These are phyloP conservation scores for Bos indicus DNA, from an alignment of 2,113 vertebrate genomes.

Conservation along the genomic window DNA sequence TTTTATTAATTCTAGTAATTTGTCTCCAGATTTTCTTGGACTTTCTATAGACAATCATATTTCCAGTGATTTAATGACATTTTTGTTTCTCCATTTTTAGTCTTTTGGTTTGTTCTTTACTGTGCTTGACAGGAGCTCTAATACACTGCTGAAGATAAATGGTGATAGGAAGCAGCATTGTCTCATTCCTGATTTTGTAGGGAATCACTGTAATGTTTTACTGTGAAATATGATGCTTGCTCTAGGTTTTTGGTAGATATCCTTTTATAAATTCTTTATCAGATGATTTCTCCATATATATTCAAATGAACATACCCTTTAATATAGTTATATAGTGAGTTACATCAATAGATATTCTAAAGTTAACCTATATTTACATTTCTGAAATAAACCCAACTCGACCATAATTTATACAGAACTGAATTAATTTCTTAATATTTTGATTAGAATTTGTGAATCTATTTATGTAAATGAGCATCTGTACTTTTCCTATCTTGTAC, in stretches of 20 bases:
- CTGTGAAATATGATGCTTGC: not conserved
- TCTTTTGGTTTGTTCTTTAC: not conserved
- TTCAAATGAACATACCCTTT: not conserved
- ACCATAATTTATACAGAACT: not conserved
- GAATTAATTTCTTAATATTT: slow-evolving; percentile 2
- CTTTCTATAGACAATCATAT: not conserved
- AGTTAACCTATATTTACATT: not conserved
- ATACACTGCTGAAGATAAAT: not conserved
- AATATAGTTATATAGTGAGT: not conserved
- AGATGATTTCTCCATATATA: not conserved
- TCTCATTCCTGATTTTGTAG: not conserved
- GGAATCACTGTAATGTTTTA: not conserved
- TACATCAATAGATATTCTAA: slow-evolving; percentile 2
- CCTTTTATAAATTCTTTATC: not conserved
- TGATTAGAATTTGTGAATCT: not conserved
- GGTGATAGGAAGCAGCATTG: not conserved
- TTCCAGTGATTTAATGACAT: not conserved
- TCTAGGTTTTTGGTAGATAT: not conserved
- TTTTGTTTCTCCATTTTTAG: not conserved
- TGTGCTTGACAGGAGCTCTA: not conserved
- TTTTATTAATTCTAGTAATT: not conserved
- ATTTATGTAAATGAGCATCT: not conserved
- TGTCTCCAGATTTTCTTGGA: slow-evolving; percentile 1
- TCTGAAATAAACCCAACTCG: not conserved
- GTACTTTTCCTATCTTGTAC: not conserved